Conservation (phyloP, 1,140 invertebrate species). For the Orchestia grillus region DNA sequence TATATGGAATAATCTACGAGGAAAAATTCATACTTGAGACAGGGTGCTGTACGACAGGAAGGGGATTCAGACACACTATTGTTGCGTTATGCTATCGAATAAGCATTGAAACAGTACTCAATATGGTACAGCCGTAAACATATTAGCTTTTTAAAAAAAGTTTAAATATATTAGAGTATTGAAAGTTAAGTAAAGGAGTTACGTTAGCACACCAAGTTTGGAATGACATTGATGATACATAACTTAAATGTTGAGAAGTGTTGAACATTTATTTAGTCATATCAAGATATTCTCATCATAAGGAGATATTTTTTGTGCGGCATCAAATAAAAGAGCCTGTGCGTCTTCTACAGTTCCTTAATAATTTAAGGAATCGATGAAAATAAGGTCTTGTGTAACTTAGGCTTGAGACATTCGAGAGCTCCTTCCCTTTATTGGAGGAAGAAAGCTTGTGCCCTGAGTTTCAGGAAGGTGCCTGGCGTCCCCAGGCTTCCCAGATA, state of each 20-base stretch:
- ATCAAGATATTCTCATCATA: not conserved
- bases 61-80: not conserved
- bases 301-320: not conserved
- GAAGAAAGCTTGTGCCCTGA: not conserved
- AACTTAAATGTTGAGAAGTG: not conserved
- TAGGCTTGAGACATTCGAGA: not conserved
- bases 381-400: not conserved
- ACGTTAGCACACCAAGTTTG: not conserved
- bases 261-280: no score
- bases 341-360: not conserved
- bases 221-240: not conserved
- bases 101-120: not conserved
- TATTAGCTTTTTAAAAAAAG: not conserved
- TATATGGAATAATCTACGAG: not conserved
- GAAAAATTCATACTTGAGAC: not conserved
- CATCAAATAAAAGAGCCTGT: not conserved
- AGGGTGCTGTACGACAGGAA: not conserved
- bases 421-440: not conserved
- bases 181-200: not conserved
- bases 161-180: not conserved
- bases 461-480: not conserved
- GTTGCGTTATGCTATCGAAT: not conserved
- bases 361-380: not conserved
- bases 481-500: not conserved
- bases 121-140: no score